Conservation (phyloP, 1,140 invertebrate species). For the Drosophila auraria region DNA sequence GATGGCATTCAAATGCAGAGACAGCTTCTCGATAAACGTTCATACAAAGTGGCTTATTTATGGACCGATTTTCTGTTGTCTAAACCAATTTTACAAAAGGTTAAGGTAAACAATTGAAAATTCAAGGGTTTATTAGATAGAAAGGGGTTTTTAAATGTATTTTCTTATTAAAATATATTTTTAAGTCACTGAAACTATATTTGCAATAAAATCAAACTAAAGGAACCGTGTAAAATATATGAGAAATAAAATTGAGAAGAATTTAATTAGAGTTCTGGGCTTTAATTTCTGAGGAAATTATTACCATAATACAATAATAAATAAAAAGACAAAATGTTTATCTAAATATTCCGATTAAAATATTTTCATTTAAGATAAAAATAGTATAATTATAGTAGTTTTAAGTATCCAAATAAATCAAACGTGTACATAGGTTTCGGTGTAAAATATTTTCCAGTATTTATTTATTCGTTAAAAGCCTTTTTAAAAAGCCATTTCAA, state of each 20-base stretch:
- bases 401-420: neutral
- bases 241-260: neutral
- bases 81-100: neutral
- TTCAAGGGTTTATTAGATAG: neutral
- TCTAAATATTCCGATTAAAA: neutral
- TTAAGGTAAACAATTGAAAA: neutral
- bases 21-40: constrained; percentile 19
- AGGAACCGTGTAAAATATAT: neutral
- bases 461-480: constrained; percentile 10
- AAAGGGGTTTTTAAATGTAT: constrained; percentile 1
- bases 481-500: neutral
- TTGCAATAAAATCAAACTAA: neutral
- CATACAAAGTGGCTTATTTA: constrained; percentile 20
- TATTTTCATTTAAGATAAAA: neutral
- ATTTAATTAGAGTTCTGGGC: neutral
- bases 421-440: neutral
- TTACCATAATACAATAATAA: no score
- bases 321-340: no score
- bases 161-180: neutral
- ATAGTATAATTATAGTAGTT: neutral
- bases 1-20: constrained; percentile 18
- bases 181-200: neutral
- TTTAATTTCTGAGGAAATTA: no score
- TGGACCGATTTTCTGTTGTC: constrained; percentile 15
- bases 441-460: constrained; percentile 10